Base-by-base conservation (phyloP, 1,140 invertebrate genomes). In the Plectrocnemia conspersa region DNA sequence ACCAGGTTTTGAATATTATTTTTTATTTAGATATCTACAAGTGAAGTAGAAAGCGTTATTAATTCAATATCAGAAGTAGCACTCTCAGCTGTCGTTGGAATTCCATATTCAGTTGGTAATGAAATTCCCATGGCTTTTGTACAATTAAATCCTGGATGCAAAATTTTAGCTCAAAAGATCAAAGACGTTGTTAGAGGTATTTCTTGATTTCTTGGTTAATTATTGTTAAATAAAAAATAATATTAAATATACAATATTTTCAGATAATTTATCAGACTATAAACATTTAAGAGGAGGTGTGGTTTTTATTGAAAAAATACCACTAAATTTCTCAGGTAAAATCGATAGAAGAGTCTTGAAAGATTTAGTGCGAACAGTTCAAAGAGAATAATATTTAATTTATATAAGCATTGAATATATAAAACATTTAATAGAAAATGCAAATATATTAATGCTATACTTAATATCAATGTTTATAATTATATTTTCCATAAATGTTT, bases 51-150 rank as follows among this genome's bases (percentile, higher is more conserved):
- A 44, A 7, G 5, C 9, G 19, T 6, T 19, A 44, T 44, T 6
- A n/a, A 13, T 21, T 19, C 6, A 6, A 7, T 44, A 67, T 70
- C 77, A 22, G 69, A 66, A 35, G 72, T 87, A 38, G 65, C 66
- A 47, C 82, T 85, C 64, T 79, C 73, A 9, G 80, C 77, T 24
- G 84, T 88, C 0, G 72, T 85, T 54, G 84, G 84, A 19, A 67
- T 83, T 18, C 75, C 77, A 10, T 72, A 83, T 64, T 71, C 73
- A 25, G 65, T 66, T 44, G 64, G 65, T 44, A 82, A 80, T 2
- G 80, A 85, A 68, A 62, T 79, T 38, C 81, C 82, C 3, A 53
- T 70, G 55, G 76, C 75, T 9, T 78, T 72, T 59, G 68, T 79
- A 44, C 74, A 77, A 35, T 62, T 59, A 45, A 67, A 65, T 58